Base-by-base conservation (phyloP, 2,888 invertebrate species). In the Emmelina monodactyla region DNA sequence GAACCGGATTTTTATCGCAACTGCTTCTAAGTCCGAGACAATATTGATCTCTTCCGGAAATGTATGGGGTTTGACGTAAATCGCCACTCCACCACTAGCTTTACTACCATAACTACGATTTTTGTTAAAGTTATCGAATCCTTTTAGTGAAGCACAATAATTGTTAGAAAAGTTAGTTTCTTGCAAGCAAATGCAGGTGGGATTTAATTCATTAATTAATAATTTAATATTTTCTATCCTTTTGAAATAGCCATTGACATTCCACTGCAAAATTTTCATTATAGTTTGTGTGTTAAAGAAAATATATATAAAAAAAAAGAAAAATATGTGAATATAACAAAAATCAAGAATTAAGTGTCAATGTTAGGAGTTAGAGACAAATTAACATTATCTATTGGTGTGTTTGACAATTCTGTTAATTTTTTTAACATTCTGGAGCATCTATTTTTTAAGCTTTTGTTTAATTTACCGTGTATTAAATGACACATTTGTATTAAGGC, bases 31-130 rank as follows among this genome's bases (percentile, higher is more conserved):
- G n/a, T 14, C 5, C 11, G 30, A 35, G 13, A 28, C 19, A 7
- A 35, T 33, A 11, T 28, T 5, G 5, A 28, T 11, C 11, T 6
- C 10, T 28, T 28, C 28, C 3, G 28, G 28, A 28, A 28, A 11
- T n/a, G 28, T 28, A 11, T 4, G n/a, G 4, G 28, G 4, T 28
- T 28, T 28, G 4, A 28, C 11, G n/a, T 9, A 28, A 4, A 11
- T 28, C 5, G 11, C 28, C 4, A 28, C 28, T n/a, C 28, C 28
- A n/a, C 28, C 28, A 28, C 28, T 28, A n/a, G 28, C 28, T 28
- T 84, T 83, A 54, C 88, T 88, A 9, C 84, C 81, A 37, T 84
- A 83, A 37, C 7, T 28, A n/a, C 16, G 22, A 9, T 22, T 33
- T 25, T 15, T 32, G 13, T 32, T 11, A 10, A 32, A 35, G 10